Base-by-base conservation (phyloP, 2,888 invertebrate genomes). In the Caenorhabditis virilis region DNA sequence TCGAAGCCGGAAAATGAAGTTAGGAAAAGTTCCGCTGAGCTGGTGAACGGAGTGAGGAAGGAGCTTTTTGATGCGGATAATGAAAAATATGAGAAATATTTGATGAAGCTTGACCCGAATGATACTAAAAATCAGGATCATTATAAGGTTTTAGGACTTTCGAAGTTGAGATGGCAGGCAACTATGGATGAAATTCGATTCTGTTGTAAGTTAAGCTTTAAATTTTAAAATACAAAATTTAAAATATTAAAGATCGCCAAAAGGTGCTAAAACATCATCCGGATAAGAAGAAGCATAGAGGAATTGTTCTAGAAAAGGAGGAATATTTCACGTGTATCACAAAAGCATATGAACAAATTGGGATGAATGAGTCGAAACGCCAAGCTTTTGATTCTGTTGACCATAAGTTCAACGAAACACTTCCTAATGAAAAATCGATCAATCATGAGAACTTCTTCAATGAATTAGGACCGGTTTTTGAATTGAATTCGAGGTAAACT, bases 291-390 rank as follows among this genome's bases (percentile, higher is more conserved):
- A 91, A 92, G 87, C 65, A 72, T 41, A 78, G 82, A 48, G 67
- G 89, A 93, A 33, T 88, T 90, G 66, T 89, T 16, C 48, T 72
- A 20, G 94, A 95, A 77, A 92, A 93, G 80, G 86, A 87, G 55
- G 97, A 97, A 86, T 97, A 97, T 85, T 98, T 97, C 85, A 93
- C 95, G 0, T 97, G 97, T 84, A 98, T 99, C 77, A 97, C 95
- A 1, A 92, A 92, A 55, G 82, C 82, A 16, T 82, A 78, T 62
- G 82, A 82, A 57, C 79, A 78, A 61, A 52, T 82, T 3, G 80
- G 80, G 27, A 56, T 74, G 56, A 60, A 60, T 9, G 72, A 77
- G 11, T 69, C 88, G 23, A 91, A 91, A 82, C 88, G 95, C 61
- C 88, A 91, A 59, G 91, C 95, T 0, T 99, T 91, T 84, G 98